Evolutionary conservation across 2,888 invertebrate species (phyloP), one percentile per base, ranked within the genome.

Genomic region (Epinotia nisella): DNA sequence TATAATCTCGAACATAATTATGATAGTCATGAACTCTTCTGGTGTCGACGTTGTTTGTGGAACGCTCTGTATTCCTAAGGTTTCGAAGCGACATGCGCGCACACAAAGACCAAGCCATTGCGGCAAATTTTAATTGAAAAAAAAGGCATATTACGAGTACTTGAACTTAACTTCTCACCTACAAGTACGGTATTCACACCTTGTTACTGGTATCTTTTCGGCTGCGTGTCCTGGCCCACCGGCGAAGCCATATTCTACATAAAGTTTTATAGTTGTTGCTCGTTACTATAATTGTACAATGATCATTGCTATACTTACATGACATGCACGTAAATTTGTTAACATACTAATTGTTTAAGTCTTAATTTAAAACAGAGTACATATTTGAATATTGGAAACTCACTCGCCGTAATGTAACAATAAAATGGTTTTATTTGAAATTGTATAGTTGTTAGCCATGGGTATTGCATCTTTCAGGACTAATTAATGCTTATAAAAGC

Each of bases 11-110:
- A 49, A n/a, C 49, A 53, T 17, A 35, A n/a, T n/a, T n/a, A 29
- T 15, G 53, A 39, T 19, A 39, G 21, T 55, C 39, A 17, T 55
- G 19, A 10, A 17, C 15, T n/a, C 15, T 9, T 13, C 9, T 35
- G 35, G n/a, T 15, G 13, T 41, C 13, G 58, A 39, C 5, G 71
- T 55, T 53, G 21, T 62, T 72, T 66, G 56, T 56, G 24, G 19
- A n/a, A 3, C 39, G 21, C 83, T 85, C 78, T 78, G 69, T 78
- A 81, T 80, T 85, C 80, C 78, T 87, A 87, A 75, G 84, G 86
- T 83, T 86, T 87, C 83, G 77, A 82, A 82, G 78, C 61, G 53
- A 73, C 76, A 76, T 68, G 71, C 71, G 75, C 71, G 75, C 78
- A 21, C 35, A 9, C 74, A 75, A 78, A 78, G 76, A 76, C 71